Base-by-base conservation (phyloP, 1,140 invertebrate species). In the Geopemphigus sp. region DNA sequence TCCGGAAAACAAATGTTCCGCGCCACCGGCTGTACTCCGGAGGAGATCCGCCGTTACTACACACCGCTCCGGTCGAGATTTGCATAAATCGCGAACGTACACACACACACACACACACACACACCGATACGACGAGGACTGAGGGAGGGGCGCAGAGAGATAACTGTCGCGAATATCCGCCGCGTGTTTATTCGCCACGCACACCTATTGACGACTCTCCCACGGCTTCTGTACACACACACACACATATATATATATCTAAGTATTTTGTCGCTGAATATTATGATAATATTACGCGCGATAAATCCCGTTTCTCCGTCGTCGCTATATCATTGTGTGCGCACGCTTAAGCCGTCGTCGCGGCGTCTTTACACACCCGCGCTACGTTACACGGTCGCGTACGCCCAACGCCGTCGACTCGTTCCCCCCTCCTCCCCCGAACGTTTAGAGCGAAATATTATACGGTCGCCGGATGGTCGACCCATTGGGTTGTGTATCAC, bases 1-100 rank as follows among this genome's bases (percentile, higher is more conserved):
- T 68, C 64, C 64, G 64, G 64, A 68, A 68, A 68, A 68, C 64
- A 68, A 68, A 68, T 47, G 64, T 68, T 15, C 64, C 64, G 64
- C 64, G 64, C 39, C 19, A n/a, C 61, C 59, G 26, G 26, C 59
- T 19, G 32, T 39, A 4, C n/a, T n/a, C n/a, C n/a, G n/a, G n/a
- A n/a, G n/a, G n/a, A n/a, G n/a, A n/a, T n/a, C 59, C 26, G 59
- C 29, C 61, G 17, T 17, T 17, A 6, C 19, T 10, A 17, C 8
- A 39, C 8, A 39, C 17, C 29, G 5, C 61, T 12, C 14, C 29
- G 12, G 4, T 6, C 63, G 64, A 68, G 64, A 68, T 68, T 68
- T 68, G 64, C 64, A 68, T 68, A 68, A 68, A 68, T 45, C 39
- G 39, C 64, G n/a, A 12, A 5, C 39, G n/a, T 14, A 39, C 29